Percentiles rank a stretch among this genome's conserved stretches.
These are phyloP conservation scores for Parazoanthus swiftii DNA, from an alignment of 92 coral and sea anemone species.

Conservation along the genomic window DNA sequence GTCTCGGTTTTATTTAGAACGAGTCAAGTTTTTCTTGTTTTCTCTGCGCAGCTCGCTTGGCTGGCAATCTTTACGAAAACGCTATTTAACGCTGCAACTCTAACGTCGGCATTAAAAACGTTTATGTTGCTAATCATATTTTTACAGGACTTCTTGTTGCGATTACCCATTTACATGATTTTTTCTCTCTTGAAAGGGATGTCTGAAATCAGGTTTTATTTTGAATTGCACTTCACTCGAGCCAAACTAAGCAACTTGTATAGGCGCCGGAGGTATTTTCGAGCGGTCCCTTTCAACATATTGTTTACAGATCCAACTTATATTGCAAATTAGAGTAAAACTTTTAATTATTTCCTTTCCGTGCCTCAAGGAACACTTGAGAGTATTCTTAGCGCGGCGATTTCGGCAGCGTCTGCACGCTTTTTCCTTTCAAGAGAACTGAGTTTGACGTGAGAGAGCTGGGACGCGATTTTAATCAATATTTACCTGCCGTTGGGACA, in stretches of 20 bases:
- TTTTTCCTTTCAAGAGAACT: not conserved
- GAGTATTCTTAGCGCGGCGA: conserved; percentile 15
- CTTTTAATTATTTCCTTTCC: conserved; percentile 69
- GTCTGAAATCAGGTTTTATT: not conserved
- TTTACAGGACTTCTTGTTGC: not conserved
- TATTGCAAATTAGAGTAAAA: conserved; percentile 86
- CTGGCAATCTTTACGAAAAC: not conserved
- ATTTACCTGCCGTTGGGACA: conserved; percentile 27
- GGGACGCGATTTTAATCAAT: conserved; percentile 23
- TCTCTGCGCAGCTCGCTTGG: not conserved
- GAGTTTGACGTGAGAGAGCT: conserved; percentile 12
- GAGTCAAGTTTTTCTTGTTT: not conserved
- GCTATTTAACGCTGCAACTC: not conserved
- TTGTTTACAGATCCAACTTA: conserved; percentile 88
- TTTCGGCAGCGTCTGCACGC: conserved; percentile 17
- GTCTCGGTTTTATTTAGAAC: not conserved
- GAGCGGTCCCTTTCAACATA: conserved; percentile 85
- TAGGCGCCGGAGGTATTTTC: conserved; percentile 42
- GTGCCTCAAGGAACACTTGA: conserved; percentile 45
- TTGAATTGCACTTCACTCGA: conserved; percentile 35
- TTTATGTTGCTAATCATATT: not conserved
- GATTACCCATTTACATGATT: not conserved
- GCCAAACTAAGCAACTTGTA: conserved; percentile 32
- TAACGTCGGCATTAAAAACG: not conserved
- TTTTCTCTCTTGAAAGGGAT: not conserved